Percentiles rank a stretch among this genome's conserved stretches.
These are phyloP conservation scores for Cochlearius cochlearius DNA, from an alignment of 2,113 vertebrate species.

Conservation along the genomic window DNA sequence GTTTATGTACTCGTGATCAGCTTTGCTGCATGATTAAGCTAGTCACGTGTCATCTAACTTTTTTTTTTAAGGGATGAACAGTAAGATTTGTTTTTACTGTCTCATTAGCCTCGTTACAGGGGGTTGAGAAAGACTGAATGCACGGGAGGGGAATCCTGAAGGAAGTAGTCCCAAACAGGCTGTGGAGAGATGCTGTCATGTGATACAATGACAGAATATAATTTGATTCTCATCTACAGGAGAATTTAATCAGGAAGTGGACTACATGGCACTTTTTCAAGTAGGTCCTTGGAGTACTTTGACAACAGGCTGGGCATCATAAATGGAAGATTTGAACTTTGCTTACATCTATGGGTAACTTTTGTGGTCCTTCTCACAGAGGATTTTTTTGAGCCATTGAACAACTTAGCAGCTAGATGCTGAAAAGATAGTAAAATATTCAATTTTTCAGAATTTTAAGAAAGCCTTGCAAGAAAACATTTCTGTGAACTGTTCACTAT, in stretches of 20 bases:
- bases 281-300: constrained; percentile 66
- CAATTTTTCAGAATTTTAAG: constrained; percentile 40
- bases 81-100: neutral
- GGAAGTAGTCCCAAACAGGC: neutral
- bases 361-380: constrained; percentile 46
- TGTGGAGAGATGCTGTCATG: neutral
- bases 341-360: constrained; percentile 40
- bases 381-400: constrained; percentile 30
- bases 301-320: constrained; percentile 56
- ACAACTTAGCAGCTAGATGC: constrained; percentile 46
- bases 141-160: neutral
- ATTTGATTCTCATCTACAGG: constrained; percentile 41
- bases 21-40: constrained; percentile 63
- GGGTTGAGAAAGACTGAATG: neutral
- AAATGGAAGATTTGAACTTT: constrained; percentile 63
- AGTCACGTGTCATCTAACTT: neutral
- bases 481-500: constrained; percentile 54
- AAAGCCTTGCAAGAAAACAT: constrained; percentile 41
- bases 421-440: constrained; percentile 54
- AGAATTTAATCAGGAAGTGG: constrained; percentile 70
- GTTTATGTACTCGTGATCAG: constrained; percentile 58
- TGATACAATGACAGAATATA: neutral
- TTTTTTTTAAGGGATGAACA: neutral
- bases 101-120: constrained; percentile 2
- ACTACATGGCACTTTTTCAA: constrained; percentile 71